These are phyloP conservation scores for Mnemiopsis leidyi DNA, from an alignment of 37 sponge, comb jelly and placozoan species.

Conservation along the genomic window DNA sequence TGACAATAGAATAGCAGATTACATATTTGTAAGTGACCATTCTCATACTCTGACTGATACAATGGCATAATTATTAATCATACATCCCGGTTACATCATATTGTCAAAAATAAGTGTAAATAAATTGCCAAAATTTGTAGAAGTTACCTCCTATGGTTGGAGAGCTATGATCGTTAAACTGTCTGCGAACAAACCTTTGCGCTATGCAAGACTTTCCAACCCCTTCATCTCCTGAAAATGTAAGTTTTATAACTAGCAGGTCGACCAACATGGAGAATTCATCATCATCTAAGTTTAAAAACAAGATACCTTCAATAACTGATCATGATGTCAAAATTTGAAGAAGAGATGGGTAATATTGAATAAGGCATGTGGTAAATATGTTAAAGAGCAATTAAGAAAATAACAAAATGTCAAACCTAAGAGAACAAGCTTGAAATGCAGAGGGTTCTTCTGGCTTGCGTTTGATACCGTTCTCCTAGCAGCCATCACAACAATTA, in stretches of 20 bases:
- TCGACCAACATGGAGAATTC: too few relatives aligned
- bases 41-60: not conserved
- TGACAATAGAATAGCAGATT: too few relatives aligned
- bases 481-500: not conserved
- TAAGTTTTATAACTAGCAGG: not conserved
- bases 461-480: not conserved
- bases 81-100: too few relatives aligned
- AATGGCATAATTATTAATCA: not conserved
- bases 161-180: conserved; percentile 47
- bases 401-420: not conserved
- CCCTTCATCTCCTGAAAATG: not conserved
- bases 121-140: too few relatives aligned
- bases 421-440: not conserved
- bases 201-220: conserved; percentile 48
- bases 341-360: too few relatives aligned
- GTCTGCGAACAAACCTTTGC: not conserved
- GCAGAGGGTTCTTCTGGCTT: conserved; percentile 25
- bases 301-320: too few relatives aligned
- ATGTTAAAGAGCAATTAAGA: too few relatives aligned
- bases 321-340: too few relatives aligned
- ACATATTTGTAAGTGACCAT: not conserved
- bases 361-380: not conserved
- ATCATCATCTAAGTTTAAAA: too few relatives aligned
- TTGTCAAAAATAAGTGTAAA: too few relatives aligned
- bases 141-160: conserved; percentile 31